Percentiles rank a stretch among this genome's conserved stretches.
phyloP scores from a whole-genome alignment of 2,888 invertebrate genomes.

The Glaucopsyche alexis region DNA sequence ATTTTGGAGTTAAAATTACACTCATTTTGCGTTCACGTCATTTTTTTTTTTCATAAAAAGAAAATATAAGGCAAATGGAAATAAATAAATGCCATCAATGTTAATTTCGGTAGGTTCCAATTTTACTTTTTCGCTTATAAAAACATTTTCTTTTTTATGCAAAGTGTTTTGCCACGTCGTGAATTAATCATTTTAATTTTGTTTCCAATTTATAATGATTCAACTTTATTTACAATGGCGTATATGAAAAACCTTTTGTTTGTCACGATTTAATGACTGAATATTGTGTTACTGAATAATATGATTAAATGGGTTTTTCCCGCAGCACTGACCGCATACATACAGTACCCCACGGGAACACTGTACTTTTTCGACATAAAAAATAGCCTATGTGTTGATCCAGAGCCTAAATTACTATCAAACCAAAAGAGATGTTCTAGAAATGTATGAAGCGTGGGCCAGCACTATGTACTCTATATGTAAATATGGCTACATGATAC shows the following conservation, averaged over 20 bases:
- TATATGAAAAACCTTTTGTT: not conserved
- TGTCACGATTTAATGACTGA: not conserved
- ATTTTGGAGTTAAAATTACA: conserved; percentile 60
- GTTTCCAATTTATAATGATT: conserved; percentile 10
- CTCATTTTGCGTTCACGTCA: conserved; percentile 49
- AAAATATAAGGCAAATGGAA: conserved; percentile 46
- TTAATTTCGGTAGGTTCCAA: conserved; percentile 44
- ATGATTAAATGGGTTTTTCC: not conserved
- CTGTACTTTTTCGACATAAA: no score
- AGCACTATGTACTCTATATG: no score
- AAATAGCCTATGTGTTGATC: no score
- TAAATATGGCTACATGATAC: no score
- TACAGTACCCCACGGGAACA: no score
- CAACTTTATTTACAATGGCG: not conserved
- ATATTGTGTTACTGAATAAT: not conserved
- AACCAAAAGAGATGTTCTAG: no score
- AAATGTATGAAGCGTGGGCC: no score
- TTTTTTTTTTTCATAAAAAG: conserved; percentile 41
- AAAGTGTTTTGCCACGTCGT: not conserved
- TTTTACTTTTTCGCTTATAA: conserved; percentile 29
- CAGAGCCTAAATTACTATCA: no score
- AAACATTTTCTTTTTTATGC: conserved; percentile 19
- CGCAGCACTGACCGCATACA: no score
- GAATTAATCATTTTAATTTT: conserved; percentile 17
- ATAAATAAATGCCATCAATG: conserved; percentile 52